These are phyloP conservation scores for Cheirogaleus medius DNA, from an alignment of 2,113 vertebrate species.

Conservation along the genomic window DNA sequence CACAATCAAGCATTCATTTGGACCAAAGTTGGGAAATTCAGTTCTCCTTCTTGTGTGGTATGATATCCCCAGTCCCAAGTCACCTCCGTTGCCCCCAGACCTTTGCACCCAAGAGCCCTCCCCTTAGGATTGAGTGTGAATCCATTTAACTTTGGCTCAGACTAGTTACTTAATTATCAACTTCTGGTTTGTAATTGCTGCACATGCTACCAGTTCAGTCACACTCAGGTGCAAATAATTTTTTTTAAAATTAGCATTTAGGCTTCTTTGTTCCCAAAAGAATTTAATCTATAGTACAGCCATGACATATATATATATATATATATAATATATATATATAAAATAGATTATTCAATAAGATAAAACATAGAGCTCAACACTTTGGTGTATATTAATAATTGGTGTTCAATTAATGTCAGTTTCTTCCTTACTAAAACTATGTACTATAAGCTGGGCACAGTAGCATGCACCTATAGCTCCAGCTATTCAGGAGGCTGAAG, in stretches of 20 bases:
- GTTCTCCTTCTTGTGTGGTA: background rate
- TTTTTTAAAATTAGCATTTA: background rate
- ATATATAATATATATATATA: background rate
- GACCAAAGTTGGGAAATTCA: background rate
- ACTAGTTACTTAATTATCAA: background rate
- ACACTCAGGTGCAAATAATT: background rate
- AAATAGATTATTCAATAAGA: background rate
- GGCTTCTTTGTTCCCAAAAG: background rate
- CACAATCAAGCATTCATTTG: background rate
- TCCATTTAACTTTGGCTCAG: conserved; percentile 26
- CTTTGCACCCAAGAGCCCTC: background rate
- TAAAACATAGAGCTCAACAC: background rate
- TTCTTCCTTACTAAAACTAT: background rate
- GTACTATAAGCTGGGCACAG: background rate
- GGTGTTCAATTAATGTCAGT: background rate
- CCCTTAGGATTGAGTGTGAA: background rate
- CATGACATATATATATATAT: background rate
- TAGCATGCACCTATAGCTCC: no score
- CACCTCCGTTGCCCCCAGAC: background rate
- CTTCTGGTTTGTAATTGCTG: background rate
- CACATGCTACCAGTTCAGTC: background rate
- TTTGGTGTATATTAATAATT: background rate
- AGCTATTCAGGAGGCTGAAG: no score
- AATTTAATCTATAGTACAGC: background rate
- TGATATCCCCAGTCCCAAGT: background rate